These are phyloP conservation scores for Latheticus oryzae DNA, from an alignment of 2,888 invertebrate genomes.

Conservation along the genomic window DNA sequence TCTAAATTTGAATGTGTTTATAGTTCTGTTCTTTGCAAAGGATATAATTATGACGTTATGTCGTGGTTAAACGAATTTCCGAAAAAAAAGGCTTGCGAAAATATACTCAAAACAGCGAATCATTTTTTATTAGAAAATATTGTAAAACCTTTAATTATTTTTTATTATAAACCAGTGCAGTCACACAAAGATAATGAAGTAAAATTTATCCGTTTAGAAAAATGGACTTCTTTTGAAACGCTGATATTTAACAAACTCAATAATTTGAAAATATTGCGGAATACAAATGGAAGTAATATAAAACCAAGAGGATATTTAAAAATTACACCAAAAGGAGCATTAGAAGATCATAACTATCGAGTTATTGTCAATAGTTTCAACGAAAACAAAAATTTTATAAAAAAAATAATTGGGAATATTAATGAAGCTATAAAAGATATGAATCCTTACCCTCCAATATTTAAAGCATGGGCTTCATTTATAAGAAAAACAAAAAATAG, in stretches of 20 bases:
- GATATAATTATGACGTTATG: slow-evolving; percentile 41
- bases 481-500: slow-evolving; percentile 17
- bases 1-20: slow-evolving; percentile 46
- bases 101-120: slow-evolving; percentile 31
- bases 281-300: background rate
- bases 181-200: slow-evolving; percentile 41
- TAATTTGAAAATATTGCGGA: background rate
- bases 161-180: slow-evolving; percentile 45
- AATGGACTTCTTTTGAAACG: slow-evolving; percentile 44
- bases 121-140: slow-evolving; percentile 43
- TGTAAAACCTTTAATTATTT: slow-evolving; percentile 47
- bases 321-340: slow-evolving; percentile 46
- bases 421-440: slow-evolving; percentile 28
- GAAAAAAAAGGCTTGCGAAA: slow-evolving; percentile 16
- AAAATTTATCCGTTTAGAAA: slow-evolving; percentile 39
- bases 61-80: slow-evolving; percentile 40
- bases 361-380: slow-evolving; percentile 43
- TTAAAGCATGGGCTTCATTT: slow-evolving; percentile 44
- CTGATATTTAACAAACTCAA: slow-evolving; percentile 10
- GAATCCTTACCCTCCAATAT: too few relatives aligned
- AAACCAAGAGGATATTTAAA: slow-evolving; percentile 43
- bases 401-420: slow-evolving; percentile 37
- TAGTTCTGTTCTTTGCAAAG: slow-evolving; percentile 35
- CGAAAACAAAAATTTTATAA: slow-evolving; percentile 27
- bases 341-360: slow-evolving; percentile 38